These are phyloP conservation scores for Platycnemis pennipes DNA, from an alignment of 2,888 invertebrate genomes.

Conservation along the genomic window DNA sequence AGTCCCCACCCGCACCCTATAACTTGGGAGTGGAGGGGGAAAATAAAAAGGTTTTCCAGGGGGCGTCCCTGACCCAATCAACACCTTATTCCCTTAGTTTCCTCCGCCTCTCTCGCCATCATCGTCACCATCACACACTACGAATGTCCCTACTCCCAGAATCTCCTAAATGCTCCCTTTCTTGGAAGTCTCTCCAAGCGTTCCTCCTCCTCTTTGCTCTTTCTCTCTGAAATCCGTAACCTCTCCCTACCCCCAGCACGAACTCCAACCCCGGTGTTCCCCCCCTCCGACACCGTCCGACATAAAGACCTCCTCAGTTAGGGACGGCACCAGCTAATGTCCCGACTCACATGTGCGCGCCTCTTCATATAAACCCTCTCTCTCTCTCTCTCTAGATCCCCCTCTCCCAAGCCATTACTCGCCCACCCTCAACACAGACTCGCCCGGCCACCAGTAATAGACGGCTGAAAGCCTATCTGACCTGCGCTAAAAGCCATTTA, in stretches of 20 bases:
- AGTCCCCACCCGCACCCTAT: not conserved
- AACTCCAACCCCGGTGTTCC: not conserved
- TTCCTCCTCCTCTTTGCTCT: not conserved
- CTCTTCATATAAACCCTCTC: not conserved
- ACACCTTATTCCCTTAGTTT: not conserved
- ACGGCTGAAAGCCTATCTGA: slow-evolving; percentile 65
- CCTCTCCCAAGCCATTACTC: slow-evolving; percentile 41
- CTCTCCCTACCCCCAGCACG: not conserved
- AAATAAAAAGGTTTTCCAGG: not conserved
- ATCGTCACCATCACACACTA: too few species aligned
- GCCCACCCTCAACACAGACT: not conserved
- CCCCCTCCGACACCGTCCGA: not conserved
- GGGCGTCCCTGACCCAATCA: slow-evolving; percentile 35
- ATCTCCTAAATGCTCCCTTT: not conserved
- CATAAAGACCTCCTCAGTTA: not conserved
- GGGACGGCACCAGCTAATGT: slow-evolving; percentile 57
- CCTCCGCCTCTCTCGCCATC: not conserved
- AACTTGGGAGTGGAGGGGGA: not conserved
- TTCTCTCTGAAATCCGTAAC: not conserved
- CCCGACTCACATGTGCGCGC: not conserved
- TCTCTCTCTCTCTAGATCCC: not conserved
- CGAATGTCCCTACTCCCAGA: not conserved
- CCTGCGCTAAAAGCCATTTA: slow-evolving; percentile 64
- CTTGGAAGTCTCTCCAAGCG: not conserved
- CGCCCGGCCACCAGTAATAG: slow-evolving; percentile 39